Base-by-base conservation (phyloP, 2,888 invertebrate genomes). In the Heterodera filipjevi region DNA sequence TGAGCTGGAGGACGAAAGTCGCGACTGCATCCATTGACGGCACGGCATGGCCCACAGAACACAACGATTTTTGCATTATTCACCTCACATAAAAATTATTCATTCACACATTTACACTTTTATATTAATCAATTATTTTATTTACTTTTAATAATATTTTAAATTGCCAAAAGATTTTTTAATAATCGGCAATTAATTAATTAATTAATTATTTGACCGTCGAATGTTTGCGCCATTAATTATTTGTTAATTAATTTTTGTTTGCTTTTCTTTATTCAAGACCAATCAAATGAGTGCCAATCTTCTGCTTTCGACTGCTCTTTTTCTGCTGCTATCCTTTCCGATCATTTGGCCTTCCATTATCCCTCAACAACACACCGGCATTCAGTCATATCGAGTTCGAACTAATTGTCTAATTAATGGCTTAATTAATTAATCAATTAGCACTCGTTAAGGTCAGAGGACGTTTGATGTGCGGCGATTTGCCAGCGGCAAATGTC, bases 401-500 rank as follows among this genome's bases (percentile, higher is more conserved):
- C 8, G 39, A 14, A 30, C n/a, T 8, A 1, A 66, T 30, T 33
- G 16, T 35, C 33, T 27, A 27, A 14, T 22, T 59, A 39, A 39
- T 59, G 22, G n/a, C 32, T 14, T 46, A 30, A 22, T 66, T n/a
- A 76, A 30, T 5, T 1, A 77, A 78, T 14, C 30, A n/a, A 32
- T 78, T 49, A 49, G 8, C 16, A 3, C 8, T 66, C n/a, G 66
- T 78, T 46, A 59, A 79, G 79, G 79, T 79, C 19, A 76, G 70
- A 74, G 88, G 88, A 16, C 75, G 78, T 27, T 81, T 88, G 46
- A 72, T 84, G 66, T 88, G 88, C 71, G 88, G 88, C 46, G 79
- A 77, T 3, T 72, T 80, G 14, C 87, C 88, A 30, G 88, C 87
- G 0, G 81, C 80, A 35, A 79, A 83, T 39, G 88, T 89, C 10